Percentiles rank a stretch among this genome's conserved stretches.
Conservation (phyloP, 2,113 vertebrate genomes). For the Lagopus leucura region DNA sequence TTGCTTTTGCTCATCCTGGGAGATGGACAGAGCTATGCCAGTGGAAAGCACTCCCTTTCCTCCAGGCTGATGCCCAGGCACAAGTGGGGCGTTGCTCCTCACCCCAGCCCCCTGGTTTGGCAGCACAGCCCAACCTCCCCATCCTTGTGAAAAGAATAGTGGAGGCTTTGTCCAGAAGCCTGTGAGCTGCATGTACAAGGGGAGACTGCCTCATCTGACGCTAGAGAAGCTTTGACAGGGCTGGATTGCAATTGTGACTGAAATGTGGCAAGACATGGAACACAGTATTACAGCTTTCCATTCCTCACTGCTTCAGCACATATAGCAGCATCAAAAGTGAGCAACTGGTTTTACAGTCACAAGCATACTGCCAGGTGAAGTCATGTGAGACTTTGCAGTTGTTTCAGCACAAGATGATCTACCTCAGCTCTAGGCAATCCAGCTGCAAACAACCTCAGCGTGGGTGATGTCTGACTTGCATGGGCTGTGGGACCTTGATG, state of each 20-base stretch:
- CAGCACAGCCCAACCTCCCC: not conserved
- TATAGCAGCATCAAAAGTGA: not conserved
- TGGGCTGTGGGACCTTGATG: too few species aligned
- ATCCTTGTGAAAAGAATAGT: not conserved
- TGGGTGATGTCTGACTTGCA: not conserved
- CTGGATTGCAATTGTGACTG: not conserved
- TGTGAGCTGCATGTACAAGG: not conserved
- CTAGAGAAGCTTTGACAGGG: not conserved
- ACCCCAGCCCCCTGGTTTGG: rapidly evolving
- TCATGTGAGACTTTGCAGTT: not conserved
- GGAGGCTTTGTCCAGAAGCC: not conserved
- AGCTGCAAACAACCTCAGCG: not conserved
- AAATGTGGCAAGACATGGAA: not conserved
- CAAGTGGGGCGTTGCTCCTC: rapidly evolving
- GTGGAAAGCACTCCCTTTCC: not conserved
- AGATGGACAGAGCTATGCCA: not conserved
- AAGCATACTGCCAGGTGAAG: not conserved
- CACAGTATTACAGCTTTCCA: not conserved
- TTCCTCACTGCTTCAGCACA: not conserved
- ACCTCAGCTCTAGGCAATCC: too few species aligned
- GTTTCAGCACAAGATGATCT: not conserved
- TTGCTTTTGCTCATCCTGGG: not conserved
- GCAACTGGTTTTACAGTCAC: too few species aligned
- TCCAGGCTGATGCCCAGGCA: not conserved
- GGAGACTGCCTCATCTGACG: not conserved